Percentiles rank a stretch among this genome's conserved stretches.
Evolutionary conservation across 1,140 invertebrate species (phyloP).

Genomic region (Scaptodrosophila lebanonensis): DNA sequence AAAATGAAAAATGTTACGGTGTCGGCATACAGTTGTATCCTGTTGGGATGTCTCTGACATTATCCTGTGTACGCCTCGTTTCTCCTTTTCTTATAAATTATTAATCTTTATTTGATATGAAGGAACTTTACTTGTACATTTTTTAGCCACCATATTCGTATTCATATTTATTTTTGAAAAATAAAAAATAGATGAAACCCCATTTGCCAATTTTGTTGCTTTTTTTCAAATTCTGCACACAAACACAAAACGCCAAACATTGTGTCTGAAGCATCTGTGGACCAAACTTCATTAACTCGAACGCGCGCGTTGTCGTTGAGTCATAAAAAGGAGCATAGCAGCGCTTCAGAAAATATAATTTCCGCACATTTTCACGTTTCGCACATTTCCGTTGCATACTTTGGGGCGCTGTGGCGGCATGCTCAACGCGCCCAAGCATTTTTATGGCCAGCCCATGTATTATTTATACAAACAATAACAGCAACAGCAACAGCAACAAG

Average conservation of each 20-base stretch:
- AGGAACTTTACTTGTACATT: no score
- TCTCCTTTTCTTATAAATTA: constrained; percentile 62
- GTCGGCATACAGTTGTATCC: no score
- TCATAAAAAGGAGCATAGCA: constrained; percentile 58
- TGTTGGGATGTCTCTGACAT: no score
- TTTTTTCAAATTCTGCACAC: no score
- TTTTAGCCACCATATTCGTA: no score
- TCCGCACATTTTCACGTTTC: constrained; percentile 72
- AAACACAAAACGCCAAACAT: no score
- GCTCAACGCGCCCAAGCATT: constrained; percentile 60
- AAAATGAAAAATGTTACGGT: no score
- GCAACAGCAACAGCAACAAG: constrained; percentile 28
- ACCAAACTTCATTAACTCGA: constrained; percentile 62
- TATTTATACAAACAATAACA: constrained; percentile 57
- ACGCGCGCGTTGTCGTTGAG: constrained; percentile 28
- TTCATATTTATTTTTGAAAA: no score
- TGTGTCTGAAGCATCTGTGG: constrained; percentile 36
- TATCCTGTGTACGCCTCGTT: no score
- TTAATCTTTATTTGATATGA: constrained; percentile 60
- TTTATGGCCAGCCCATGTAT: constrained; percentile 35
- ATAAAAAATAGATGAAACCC: no score
- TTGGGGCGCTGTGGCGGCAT: constrained; percentile 44
- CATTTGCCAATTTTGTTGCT: no score
- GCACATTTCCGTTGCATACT: constrained; percentile 72
- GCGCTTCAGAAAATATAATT: constrained; percentile 58